Conservation (phyloP, 2,888 invertebrate species). For the Macrophya alboannulata region DNA sequence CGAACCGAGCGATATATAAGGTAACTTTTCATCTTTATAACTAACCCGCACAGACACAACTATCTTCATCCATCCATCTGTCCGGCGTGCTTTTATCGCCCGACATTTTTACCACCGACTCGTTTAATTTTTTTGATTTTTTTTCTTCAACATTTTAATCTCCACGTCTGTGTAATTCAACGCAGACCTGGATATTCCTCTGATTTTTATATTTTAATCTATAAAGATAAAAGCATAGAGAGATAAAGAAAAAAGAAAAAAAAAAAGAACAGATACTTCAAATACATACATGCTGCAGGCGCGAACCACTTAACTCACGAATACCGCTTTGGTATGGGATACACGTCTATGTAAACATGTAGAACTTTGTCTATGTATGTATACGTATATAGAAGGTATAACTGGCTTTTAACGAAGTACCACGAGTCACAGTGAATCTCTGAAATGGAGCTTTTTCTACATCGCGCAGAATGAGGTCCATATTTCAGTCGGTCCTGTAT, state of each 20-base stretch:
- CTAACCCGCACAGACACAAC: conserved; percentile 40
- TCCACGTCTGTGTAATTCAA: not conserved
- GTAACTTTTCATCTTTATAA: conserved; percentile 52
- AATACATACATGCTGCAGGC: conserved; percentile 14
- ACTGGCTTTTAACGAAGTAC: conserved; percentile 55
- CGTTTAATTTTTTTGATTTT: not conserved
- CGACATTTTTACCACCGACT: not conserved
- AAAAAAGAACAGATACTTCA: not conserved
- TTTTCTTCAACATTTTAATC: conserved; percentile 19
- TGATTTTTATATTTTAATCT: not conserved
- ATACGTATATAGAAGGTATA: conserved; percentile 34
- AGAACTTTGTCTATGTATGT: not conserved
- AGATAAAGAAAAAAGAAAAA: not conserved
- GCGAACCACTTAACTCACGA: conserved; percentile 34
- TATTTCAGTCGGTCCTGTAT: conserved; percentile 48
- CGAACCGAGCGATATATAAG: conserved; percentile 47
- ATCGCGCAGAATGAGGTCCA: conserved; percentile 49
- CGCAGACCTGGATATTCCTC: conserved; percentile 15
- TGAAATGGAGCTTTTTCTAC: conserved; percentile 54
- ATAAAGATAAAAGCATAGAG: not conserved
- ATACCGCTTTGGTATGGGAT: not conserved
- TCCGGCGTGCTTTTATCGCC: not conserved
- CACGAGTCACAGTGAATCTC: conserved; percentile 55
- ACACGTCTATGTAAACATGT: not conserved
- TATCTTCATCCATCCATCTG: conserved; percentile 31